phyloP scores from a whole-genome alignment of 2,113 vertebrate species.

The Microtus richardsoni region DNA sequence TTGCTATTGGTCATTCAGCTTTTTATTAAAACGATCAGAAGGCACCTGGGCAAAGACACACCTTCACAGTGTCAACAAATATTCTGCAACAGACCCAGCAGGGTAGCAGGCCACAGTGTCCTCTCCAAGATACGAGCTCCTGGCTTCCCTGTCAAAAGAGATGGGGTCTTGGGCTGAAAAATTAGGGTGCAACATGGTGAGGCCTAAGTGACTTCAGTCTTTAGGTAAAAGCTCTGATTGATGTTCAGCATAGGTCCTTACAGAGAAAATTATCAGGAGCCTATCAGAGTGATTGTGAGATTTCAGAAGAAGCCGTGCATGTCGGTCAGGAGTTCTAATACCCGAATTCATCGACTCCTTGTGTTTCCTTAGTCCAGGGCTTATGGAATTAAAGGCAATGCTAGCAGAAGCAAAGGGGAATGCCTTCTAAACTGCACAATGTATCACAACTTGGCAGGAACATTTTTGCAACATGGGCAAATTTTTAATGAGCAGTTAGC shows the following conservation, averaged over 20 bases:
- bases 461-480: background rate
- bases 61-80: background rate
- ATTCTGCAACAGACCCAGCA: background rate
- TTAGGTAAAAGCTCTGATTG: background rate
- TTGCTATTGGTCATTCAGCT: background rate
- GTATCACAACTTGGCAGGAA: background rate
- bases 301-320: background rate
- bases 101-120: accelerated
- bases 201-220: background rate
- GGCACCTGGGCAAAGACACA: background rate
- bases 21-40: background rate
- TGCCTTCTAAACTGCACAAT: background rate
- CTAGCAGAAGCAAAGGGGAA: background rate
- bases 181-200: background rate
- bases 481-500: background rate
- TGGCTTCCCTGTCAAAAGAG: background rate
- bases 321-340: background rate
- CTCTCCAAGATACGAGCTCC: background rate
- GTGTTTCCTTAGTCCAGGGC: background rate
- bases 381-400: constrained; percentile 1
- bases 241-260: background rate
- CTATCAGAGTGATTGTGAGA: background rate
- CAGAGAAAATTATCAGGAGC: background rate
- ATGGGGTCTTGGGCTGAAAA: background rate
- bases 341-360: background rate